Conservation (phyloP, 2,113 vertebrate species). For the Macroglossus sobrinus region DNA sequence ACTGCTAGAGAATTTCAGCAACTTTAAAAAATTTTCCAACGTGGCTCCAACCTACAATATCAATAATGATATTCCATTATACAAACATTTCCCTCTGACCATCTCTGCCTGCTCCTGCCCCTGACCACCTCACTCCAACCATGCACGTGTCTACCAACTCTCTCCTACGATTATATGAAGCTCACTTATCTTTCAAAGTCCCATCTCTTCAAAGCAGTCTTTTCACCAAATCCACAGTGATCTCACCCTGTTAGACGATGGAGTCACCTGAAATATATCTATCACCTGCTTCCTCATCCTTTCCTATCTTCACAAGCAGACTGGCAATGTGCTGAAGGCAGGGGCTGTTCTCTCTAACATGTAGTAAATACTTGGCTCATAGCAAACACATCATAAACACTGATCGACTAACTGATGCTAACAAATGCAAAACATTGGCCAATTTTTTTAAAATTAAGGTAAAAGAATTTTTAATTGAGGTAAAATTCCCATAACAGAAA, state of each 20-base stretch:
- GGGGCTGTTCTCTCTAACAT: not conserved
- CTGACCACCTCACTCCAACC: fast-evolving
- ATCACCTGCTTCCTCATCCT: not conserved
- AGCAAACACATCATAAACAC: not conserved
- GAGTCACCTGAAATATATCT: not conserved
- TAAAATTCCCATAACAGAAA: not conserved
- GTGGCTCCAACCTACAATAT: not conserved
- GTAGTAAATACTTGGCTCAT: not conserved
- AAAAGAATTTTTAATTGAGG: not conserved
- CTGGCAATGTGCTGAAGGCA: not conserved
- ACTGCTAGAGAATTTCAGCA: not conserved
- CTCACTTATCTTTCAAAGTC: not conserved
- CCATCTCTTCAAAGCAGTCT: not conserved
- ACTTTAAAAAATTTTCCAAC: not conserved
- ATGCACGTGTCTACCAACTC: not conserved
- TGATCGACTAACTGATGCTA: not conserved
- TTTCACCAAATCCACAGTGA: not conserved
- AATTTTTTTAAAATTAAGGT: not conserved
- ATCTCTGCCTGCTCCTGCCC: not conserved
- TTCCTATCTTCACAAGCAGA: not conserved
- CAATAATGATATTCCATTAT: not conserved
- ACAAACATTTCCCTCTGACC: not conserved
- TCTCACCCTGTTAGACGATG: not conserved
- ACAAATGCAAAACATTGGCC: not conserved
- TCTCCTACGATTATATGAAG: not conserved